phyloP scores from a whole-genome alignment of 2,797 vertebrate genomes.

The Enteromius anoplus region DNA sequence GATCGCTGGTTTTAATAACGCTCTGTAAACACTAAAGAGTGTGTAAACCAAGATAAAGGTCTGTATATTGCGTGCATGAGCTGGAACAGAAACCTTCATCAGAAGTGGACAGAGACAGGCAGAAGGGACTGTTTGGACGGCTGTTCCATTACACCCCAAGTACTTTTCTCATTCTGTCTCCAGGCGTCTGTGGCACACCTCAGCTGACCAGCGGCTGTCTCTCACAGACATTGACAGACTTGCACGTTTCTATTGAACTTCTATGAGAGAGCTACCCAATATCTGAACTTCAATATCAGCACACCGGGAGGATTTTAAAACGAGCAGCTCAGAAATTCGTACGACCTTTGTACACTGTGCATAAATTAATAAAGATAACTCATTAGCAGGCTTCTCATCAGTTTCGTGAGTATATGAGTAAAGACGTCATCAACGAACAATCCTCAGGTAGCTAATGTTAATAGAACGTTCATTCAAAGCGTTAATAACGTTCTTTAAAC shows the following conservation, averaged over 20 bases:
- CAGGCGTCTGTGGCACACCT: constrained; percentile 48
- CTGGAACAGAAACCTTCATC: constrained; percentile 32
- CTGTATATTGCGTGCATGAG: constrained; percentile 22
- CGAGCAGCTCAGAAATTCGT: too few relatives aligned
- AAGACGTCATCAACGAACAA: not conserved
- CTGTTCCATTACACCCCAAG: constrained; percentile 54
- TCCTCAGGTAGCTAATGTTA: not conserved
- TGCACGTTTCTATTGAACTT: constrained; percentile 57
- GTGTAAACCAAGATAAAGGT: constrained; percentile 34
- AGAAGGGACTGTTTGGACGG: constrained; percentile 47
- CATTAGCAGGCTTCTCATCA: not conserved
- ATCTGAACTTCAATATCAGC: too few relatives aligned
- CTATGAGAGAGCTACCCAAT: constrained; percentile 49
- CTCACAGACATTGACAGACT: constrained; percentile 55
- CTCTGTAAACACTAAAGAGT: constrained; percentile 4
- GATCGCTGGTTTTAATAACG: constrained; percentile 34
- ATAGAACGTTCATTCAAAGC: not conserved
- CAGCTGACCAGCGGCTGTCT: constrained; percentile 53
- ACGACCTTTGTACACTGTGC: too few relatives aligned
- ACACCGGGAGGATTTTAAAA: too few relatives aligned
- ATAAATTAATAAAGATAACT: not conserved
- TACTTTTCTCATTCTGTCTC: constrained; percentile 52
- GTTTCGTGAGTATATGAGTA: not conserved
- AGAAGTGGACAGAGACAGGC: constrained; percentile 6
- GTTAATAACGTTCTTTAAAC: not conserved